A percentile compares a stretch with the other conserved stretches of the same genome.
These are phyloP conservation scores for Esox niger DNA, from an alignment of 2,113 vertebrate genomes.

Conservation along the genomic window DNA sequence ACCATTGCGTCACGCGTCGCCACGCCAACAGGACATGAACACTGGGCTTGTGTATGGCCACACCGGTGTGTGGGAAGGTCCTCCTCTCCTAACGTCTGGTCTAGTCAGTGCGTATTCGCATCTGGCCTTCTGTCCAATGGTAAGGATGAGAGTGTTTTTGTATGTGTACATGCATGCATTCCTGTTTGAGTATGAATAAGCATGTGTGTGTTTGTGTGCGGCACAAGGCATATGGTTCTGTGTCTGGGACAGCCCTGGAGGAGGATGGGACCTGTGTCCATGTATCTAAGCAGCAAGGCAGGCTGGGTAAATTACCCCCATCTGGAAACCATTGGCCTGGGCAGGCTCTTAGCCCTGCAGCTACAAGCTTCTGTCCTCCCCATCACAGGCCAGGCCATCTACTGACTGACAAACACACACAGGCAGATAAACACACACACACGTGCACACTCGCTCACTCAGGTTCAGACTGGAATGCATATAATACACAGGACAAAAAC, in stretches of 20 bases:
- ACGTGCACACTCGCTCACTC: constrained; percentile 48
- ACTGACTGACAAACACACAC: constrained; percentile 30
- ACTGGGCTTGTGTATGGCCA: constrained; percentile 62
- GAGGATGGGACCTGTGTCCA: constrained; percentile 57
- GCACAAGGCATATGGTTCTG: neutral
- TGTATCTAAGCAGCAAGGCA: constrained; percentile 66
- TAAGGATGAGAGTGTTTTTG: neutral
- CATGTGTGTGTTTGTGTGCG: constrained; percentile 21
- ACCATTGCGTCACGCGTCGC: constrained; percentile 53
- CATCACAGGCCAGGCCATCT: constrained; percentile 29
- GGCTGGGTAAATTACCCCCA: constrained; percentile 82
- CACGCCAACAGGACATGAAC: constrained; percentile 57
- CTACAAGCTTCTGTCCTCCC: constrained; percentile 65
- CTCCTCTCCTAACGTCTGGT: constrained; percentile 3
- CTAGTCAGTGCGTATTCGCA: neutral
- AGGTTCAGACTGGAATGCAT: too few relatives aligned
- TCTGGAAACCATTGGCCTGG: constrained; percentile 91
- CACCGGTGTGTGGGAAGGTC: constrained; percentile 48
- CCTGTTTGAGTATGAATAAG: neutral
- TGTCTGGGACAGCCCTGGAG: constrained; percentile 35
- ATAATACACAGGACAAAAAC: too few relatives aligned
- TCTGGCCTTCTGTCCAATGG: neutral
- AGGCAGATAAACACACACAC: constrained; percentile 24
- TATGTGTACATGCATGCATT: neutral
- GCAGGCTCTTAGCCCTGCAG: constrained; percentile 67